phyloP scores from a whole-genome alignment of 2,113 vertebrate genomes.

The Ameiurus melas region DNA sequence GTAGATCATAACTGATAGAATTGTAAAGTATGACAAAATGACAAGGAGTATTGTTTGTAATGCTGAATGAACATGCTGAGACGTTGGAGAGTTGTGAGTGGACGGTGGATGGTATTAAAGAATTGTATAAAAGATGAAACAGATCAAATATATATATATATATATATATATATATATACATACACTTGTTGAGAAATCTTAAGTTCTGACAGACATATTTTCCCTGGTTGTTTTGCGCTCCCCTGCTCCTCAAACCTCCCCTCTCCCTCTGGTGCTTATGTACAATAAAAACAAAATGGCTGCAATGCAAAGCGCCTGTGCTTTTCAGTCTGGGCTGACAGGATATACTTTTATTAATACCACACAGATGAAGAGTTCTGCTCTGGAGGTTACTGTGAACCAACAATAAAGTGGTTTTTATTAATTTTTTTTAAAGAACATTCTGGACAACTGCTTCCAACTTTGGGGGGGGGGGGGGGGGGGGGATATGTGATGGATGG shows the following conservation, averaged over 20 bases:
- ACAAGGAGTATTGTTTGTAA: not conserved
- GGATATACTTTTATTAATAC: not conserved
- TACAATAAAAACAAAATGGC: slow-evolving; percentile 52
- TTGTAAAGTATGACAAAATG: slow-evolving; percentile 36
- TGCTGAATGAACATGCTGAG: not conserved
- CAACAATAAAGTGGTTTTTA: too few species aligned
- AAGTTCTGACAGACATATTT: not conserved
- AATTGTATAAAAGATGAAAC: not conserved
- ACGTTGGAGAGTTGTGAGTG: slow-evolving; percentile 9
- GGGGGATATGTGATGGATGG: too few species aligned
- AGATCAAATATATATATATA: not conserved
- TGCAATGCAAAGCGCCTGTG: slow-evolving; percentile 53
- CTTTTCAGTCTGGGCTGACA: not conserved
- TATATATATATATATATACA: not conserved
- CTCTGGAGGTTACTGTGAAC: too few species aligned
- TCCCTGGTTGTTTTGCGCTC: slow-evolving; percentile 55
- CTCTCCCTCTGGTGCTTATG: slow-evolving; percentile 24
- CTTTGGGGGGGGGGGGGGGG: too few species aligned
- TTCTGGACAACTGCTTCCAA: too few species aligned
- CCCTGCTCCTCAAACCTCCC: slow-evolving; percentile 39
- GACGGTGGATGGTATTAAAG: not conserved
- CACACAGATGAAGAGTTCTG: not conserved
- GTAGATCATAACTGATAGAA: slow-evolving; percentile 67
- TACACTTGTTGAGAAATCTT: not conserved
- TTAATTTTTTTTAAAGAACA: too few species aligned